Evolutionary conservation across 2,113 vertebrate species (phyloP), one percentile per base, ranked within the genome.

Genomic region (Notothenia coriiceps): DNA sequence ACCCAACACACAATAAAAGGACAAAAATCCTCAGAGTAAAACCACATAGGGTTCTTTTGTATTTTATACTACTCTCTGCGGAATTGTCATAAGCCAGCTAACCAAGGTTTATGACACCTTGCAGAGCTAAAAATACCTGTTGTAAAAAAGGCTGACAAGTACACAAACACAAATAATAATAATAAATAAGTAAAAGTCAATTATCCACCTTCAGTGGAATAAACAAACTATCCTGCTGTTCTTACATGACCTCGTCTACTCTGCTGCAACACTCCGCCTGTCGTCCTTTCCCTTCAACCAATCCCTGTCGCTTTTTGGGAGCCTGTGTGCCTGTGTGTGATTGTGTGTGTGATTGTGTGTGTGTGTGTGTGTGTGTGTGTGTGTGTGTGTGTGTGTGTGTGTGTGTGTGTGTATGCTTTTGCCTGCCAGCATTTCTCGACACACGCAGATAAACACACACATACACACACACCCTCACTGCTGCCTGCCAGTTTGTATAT

Each of bases 341-440:
- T 49, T 84, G 64, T 87, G 64, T 50, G 70, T 70, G 72, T 71
- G 4, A 52, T 10, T 83, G 62, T 79, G 65, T 87, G 67, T 89
- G 75, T 52, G 83, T 75, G 80, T 61, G 57, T 40, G 29, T 60
- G 35, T 43, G 61, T 64, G 43, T 63, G 33, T 73, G 13, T 55
- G 67, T 51, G 47, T 73, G 57, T 17, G 59, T 66, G 3, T 70
- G 20, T 78, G 59, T 80, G 63, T 85, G 69, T 87, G 68, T 55
- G 80, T 67, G 76, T 69, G 3, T 56, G 12, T 79, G 46, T 87
- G 67, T 43, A 83, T 70, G 85, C 76, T 80, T 87, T 74, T 89
- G 84, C 88, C 86, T 92, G 91, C 88, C 89, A 91, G 87, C 87
- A 78, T 79, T 90, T 84, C 86, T 74, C 79, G 77, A 86, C 88